phyloP scores from a whole-genome alignment of 2,113 vertebrate genomes.

The Apistogramma diplotaenia region DNA sequence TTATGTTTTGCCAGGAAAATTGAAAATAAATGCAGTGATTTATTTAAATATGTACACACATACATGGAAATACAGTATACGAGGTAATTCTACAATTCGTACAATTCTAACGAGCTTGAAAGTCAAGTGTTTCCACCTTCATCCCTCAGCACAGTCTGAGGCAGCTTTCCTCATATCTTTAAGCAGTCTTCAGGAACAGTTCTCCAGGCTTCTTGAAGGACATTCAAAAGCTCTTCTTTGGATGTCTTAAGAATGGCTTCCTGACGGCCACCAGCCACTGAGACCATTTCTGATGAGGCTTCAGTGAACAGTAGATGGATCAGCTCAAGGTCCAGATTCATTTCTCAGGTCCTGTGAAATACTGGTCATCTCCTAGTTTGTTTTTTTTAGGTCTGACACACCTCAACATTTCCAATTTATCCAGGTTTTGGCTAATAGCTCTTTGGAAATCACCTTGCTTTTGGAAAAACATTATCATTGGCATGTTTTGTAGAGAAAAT shows the following conservation, averaged over 20 bases:
- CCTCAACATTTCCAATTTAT: too few relatives aligned
- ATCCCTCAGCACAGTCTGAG: background rate
- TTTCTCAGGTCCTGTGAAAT: too few relatives aligned
- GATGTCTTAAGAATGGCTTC: background rate
- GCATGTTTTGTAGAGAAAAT: background rate
- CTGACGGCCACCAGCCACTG: background rate
- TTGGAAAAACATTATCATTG: too few relatives aligned
- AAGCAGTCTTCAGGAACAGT: background rate
- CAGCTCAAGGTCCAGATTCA: too few relatives aligned
- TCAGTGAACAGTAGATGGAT: too few relatives aligned
- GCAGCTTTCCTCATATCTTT: background rate
- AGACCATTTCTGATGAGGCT: too few relatives aligned
- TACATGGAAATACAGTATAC: background rate
- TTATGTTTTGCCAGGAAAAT: background rate
- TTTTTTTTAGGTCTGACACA: too few relatives aligned
- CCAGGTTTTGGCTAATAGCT: background rate
- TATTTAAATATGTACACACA: background rate
- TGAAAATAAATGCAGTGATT: background rate
- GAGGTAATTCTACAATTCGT: too few relatives aligned
- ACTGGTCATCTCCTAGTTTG: too few relatives aligned
- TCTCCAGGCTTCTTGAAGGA: background rate
- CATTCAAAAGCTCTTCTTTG: background rate
- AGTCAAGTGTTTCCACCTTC: background rate
- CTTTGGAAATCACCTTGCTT: background rate
- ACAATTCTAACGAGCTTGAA: background rate